phyloP scores from a whole-genome alignment of 2,797 vertebrate genomes.

The Petrocephalus schoutedeni region DNA sequence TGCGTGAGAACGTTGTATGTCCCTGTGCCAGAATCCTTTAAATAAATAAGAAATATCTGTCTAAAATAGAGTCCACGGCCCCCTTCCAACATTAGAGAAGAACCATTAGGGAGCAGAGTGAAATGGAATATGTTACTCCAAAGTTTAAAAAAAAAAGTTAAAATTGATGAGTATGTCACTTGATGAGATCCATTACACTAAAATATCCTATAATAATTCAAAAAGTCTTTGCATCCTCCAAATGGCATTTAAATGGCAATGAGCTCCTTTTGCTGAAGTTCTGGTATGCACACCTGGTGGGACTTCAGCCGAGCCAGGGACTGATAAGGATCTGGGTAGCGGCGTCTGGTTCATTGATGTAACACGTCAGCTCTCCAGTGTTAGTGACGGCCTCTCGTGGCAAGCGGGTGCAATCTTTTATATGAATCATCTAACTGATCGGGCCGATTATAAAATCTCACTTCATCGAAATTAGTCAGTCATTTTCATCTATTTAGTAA shows the following conservation, averaged over 20 bases:
- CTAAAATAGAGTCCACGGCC: constrained; percentile 43
- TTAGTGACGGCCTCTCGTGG: neutral
- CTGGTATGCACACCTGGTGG: neutral
- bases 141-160: constrained; percentile 27
- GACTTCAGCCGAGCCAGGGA: neutral
- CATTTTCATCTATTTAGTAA: neutral
- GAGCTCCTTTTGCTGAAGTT: constrained; percentile 12
- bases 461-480: neutral
- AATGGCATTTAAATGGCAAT: constrained; percentile 32
- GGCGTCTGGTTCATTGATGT: neutral
- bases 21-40: constrained; percentile 22
- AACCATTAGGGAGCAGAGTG: constrained; percentile 19
- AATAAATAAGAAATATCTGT: constrained; percentile 39
- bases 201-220: constrained; percentile 40
- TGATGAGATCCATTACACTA: constrained; percentile 36
- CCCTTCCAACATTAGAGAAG: constrained; percentile 24
- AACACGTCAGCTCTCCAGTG: neutral
- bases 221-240: constrained; percentile 11
- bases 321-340: neutral
- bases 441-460: too few relatives aligned
- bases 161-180: constrained; percentile 21
- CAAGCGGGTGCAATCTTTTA: neutral
- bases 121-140: constrained; percentile 18
- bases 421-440: neutral
- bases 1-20: constrained; percentile 10